Evolutionary conservation across 2,113 vertebrate genomes (phyloP), one percentile per base, ranked within the genome.

Genomic region (Synodontis membranacea): DNA sequence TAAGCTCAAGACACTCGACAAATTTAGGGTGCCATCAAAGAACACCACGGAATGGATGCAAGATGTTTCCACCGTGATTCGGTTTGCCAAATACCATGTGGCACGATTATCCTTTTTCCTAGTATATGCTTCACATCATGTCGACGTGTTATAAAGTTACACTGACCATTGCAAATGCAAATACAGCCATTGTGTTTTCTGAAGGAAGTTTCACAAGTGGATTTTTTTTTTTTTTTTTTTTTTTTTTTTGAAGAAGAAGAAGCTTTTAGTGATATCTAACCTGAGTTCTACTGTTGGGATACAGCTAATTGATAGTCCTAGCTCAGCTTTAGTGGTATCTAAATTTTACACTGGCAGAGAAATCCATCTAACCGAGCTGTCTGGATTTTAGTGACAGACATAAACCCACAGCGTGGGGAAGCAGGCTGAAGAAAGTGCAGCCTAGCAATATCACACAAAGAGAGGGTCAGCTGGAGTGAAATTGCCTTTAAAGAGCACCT

Each of bases 391-490:
- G 60, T 92, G 90, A 92, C 91, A 91, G 85, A 88, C 88, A 84
- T 91, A 92, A 91, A 92, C 80, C 90, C 72, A 2, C 87, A 88
- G 88, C 58, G 17, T 89, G 88, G 84, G 85, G 79, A 84, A 87
- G 79, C 84, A 87, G 89, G 86, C 89, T 86, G 48, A 86, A 88
- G 80, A 91, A 93, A 92, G 91, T 92, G 90, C 93, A 93, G 72
- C 83, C 66, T 89, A 31, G 81, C 89, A 89, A 89, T 92, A 93
- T 91, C 91, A 91, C 84, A 90, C 90, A 90, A 83, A 88, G 31
- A 83, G 86, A 92, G 90, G 88, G 79, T 93, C 92, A 93, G 91
- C 87, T 89, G 56, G 84, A 75, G 91, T 91, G 83, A 91, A 93
- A 92, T 90, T 88, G 86, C 85, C 85, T 90, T 54, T 90, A 79